Evolutionary conservation across 2,888 invertebrate genomes (phyloP).

Genomic region (Rhodophaea formosa): DNA sequence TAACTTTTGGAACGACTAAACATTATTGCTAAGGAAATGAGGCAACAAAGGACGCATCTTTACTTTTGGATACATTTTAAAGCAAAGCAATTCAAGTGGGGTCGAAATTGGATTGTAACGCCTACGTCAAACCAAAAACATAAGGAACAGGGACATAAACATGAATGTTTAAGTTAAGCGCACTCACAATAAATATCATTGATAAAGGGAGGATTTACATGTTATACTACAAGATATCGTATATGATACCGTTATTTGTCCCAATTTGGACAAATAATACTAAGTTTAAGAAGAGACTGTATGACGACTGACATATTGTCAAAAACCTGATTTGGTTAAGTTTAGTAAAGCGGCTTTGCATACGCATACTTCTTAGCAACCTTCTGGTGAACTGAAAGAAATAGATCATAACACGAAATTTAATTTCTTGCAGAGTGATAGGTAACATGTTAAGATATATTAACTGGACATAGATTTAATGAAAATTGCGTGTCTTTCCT

Average conservation of each 20-base stretch:
- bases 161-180: constrained; percentile 62
- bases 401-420: no score
- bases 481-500: no score
- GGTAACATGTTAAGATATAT: no score
- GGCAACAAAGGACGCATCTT: constrained; percentile 50
- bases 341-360: no score
- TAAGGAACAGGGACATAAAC: constrained; percentile 63
- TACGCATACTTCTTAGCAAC: no score
- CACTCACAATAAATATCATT: constrained; percentile 70
- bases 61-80: constrained; percentile 48
- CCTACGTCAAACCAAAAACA: constrained; percentile 67
- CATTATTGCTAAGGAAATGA: constrained; percentile 44
- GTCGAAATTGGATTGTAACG: constrained; percentile 64
- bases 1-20: constrained; percentile 38
- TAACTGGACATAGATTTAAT: no score
- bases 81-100: constrained; percentile 51
- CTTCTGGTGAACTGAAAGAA: no score
- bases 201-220: constrained; percentile 69
- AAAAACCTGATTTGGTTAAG: neutral
- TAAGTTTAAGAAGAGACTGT: neutral
- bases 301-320: neutral
- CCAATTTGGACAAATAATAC: constrained; percentile 33
- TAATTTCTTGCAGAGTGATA: no score
- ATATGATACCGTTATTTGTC: constrained; percentile 54
- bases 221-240: constrained; percentile 60